These are phyloP conservation scores for Syrrhaptes paradoxus DNA, from an alignment of 2,113 vertebrate species.

Conservation along the genomic window DNA sequence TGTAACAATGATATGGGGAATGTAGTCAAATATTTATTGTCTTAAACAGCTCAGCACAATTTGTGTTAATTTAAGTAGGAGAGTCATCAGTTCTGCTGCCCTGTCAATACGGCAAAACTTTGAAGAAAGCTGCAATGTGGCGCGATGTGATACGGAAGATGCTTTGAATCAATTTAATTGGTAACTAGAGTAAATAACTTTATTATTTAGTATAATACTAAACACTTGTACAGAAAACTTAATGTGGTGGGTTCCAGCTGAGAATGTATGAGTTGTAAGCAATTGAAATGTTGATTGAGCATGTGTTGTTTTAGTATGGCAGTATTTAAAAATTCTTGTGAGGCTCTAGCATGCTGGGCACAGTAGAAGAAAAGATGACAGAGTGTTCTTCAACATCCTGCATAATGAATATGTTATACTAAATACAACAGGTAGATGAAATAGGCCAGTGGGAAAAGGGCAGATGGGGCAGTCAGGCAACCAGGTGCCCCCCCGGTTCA, in stretches of 20 bases:
- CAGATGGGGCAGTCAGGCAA: neutral
- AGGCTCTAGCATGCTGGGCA: neutral
- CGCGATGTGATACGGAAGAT: neutral
- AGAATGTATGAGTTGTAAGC: neutral
- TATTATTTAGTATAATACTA: neutral
- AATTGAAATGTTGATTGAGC: neutral
- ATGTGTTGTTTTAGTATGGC: neutral
- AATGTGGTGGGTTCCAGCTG: neutral
- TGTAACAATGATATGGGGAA: neutral
- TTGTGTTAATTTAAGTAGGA: neutral
- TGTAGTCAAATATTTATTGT: constrained; percentile 5
- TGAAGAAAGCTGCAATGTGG: neutral
- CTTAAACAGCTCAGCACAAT: neutral
- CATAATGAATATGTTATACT: neutral
- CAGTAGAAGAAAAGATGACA: neutral
- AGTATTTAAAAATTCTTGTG: neutral
- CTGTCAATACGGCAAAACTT: neutral
- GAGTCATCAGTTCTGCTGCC: neutral
- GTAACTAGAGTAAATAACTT: neutral
- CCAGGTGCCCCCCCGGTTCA: neutral
- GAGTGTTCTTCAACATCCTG: neutral
- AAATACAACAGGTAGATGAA: neutral
- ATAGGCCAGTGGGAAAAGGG: neutral
- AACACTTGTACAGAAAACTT: neutral
- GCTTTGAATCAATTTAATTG: neutral